A percentile compares a stretch with the other conserved stretches of the same genome.
Evolutionary conservation across 2,113 vertebrate species (phyloP).

Genomic region (Rhinolophus ferrumequinum): DNA sequence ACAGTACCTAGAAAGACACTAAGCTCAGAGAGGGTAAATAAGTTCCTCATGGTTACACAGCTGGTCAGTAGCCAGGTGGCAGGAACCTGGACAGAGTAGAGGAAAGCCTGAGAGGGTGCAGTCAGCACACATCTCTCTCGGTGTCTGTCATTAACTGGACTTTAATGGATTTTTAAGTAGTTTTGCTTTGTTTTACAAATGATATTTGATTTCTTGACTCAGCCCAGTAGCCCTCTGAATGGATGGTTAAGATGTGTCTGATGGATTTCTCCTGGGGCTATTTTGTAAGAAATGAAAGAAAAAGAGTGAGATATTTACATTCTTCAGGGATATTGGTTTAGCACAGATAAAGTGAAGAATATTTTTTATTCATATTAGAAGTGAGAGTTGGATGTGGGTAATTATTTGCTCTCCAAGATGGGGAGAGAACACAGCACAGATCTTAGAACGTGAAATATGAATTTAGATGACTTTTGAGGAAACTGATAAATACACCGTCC

Average conservation of each 20-base stretch:
- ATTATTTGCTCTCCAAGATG: constrained; percentile 79
- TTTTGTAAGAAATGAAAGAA: constrained; percentile 63
- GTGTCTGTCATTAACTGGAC: neutral
- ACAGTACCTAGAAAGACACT: neutral
- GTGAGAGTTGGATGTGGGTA: constrained; percentile 65
- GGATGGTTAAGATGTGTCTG: constrained; percentile 34
- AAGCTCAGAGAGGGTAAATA: neutral
- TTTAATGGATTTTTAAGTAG: neutral
- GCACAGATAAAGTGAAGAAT: constrained; percentile 75
- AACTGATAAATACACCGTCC: constrained; percentile 79
- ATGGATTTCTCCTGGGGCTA: constrained; percentile 67
- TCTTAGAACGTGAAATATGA: constrained; percentile 82
- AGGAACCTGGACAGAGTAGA: neutral
- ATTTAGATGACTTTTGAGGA: constrained; percentile 84
- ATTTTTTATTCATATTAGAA: constrained; percentile 76
- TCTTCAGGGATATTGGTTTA: constrained; percentile 77
- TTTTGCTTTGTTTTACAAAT: constrained; percentile 47
- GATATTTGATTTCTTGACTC: constrained; percentile 63
- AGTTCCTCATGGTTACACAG: neutral
- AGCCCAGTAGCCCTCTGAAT: constrained; percentile 26
- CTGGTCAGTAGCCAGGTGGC: too few species aligned
- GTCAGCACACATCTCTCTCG: neutral
- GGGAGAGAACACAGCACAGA: constrained; percentile 69
- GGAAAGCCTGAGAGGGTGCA: neutral
- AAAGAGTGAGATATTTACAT: constrained; percentile 80